phyloP scores from a whole-genome alignment of 1,140 invertebrate genomes.

The Drosophila tsacasi region DNA sequence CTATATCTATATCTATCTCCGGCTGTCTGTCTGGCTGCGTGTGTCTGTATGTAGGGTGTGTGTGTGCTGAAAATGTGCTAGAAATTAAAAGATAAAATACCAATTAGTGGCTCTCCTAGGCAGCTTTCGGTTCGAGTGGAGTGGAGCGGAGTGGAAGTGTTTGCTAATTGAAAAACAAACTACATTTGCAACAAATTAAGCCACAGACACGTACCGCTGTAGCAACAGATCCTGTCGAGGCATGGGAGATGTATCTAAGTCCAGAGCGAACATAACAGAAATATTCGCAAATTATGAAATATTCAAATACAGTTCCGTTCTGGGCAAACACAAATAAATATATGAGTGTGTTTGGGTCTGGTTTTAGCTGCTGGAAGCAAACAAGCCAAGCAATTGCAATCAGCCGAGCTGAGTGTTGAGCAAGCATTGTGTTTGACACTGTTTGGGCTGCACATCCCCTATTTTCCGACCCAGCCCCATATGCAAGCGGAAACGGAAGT shows the following conservation, averaged over 20 bases:
- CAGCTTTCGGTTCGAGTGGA: slow-evolving; percentile 27
- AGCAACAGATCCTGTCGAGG: slow-evolving; percentile 43
- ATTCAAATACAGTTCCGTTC: slow-evolving; percentile 55
- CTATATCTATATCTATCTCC: slow-evolving; percentile 11
- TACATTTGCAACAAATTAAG: slow-evolving; percentile 68
- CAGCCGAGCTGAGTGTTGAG: slow-evolving; percentile 75
- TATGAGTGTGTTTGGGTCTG: slow-evolving; percentile 19
- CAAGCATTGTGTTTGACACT: slow-evolving; percentile 80
- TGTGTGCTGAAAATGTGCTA: slow-evolving; percentile 56
- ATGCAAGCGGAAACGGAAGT: slow-evolving; percentile 75
- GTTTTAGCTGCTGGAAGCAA: slow-evolving; percentile 42
- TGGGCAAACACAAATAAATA: slow-evolving; percentile 41
- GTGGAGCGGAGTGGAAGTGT: slow-evolving; percentile 24
- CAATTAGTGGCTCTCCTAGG: slow-evolving; percentile 68
- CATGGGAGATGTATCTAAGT: slow-evolving; percentile 28
- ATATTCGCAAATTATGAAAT: slow-evolving; percentile 72
- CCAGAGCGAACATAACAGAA: slow-evolving; percentile 37
- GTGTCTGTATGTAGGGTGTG: slow-evolving; percentile 8
- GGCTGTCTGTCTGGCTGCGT: slow-evolving; percentile 9
- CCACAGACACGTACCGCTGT: slow-evolving; percentile 67
- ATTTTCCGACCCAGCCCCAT: background rate
- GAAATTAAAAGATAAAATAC: slow-evolving; percentile 81
- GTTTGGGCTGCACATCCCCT: slow-evolving; percentile 23
- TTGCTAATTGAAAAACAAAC: slow-evolving; percentile 81
- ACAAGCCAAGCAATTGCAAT: slow-evolving; percentile 81